Evolutionary conservation across 2,888 invertebrate genomes (phyloP), one percentile per base, ranked within the genome.

Genomic region (Buathra laborator): DNA sequence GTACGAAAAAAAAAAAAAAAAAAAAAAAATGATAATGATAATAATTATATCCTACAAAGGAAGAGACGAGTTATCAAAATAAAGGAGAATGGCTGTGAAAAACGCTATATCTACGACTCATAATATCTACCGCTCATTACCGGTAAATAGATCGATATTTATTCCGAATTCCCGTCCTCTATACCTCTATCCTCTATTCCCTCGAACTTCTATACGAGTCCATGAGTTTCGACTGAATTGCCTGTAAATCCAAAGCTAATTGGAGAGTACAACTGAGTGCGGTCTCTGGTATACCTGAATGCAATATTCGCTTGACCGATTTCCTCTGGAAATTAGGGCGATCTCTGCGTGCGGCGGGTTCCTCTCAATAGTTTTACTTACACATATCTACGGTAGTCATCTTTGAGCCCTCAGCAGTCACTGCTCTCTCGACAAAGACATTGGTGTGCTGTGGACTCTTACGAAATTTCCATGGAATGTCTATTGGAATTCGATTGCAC

Each of bases 191-290:
- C 9, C 37, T 37, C 37, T 9, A 37, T 37, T 9, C 37, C 6
- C 37, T 5, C 7, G 0, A 37, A 5, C 1, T 7, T 5, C 37
- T 37, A 24, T 10, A 24, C 10, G 19, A 56, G 24, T 56, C 4
- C 10, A 56, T 56, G 56, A 7, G 56, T 19, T 56, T 56, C 19
- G 24, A 56, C 56, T 19, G 53, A 53, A 53, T 53, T 9, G 12
- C 24, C 37, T 19, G 53, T 43, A 43, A 53, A 32, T 3, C 32
- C 14, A 51, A 53, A 70, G 51, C 51, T 32, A 32, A 70, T 51
- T 37, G 51, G 51, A 70, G 70, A 70, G n/a, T 51, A 51, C 70
- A n/a, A 70, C 32, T n/a, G n/a, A 32, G 70, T 32, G 51, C 16
- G 32, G 16, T 19, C 19, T n/a, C 32, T n/a, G 32, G 70, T 37